Evolutionary conservation across 2,113 vertebrate genomes (phyloP).

Genomic region (Parus major): DNA sequence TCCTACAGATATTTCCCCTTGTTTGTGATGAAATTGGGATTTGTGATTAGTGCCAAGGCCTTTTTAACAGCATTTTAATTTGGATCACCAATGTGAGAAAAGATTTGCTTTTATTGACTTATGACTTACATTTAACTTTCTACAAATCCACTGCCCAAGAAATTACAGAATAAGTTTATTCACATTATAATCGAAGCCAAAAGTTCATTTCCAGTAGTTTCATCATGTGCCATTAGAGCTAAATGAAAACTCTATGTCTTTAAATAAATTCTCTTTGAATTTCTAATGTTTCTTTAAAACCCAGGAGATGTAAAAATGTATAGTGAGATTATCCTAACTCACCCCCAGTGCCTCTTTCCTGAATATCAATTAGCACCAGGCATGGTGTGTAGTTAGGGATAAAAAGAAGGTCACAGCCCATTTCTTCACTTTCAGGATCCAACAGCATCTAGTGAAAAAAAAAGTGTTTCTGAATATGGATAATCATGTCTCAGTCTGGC

Average conservation of each 20-base stretch:
- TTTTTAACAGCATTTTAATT: background rate
- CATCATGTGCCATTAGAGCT: background rate
- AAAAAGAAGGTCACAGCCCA: conserved; percentile 1
- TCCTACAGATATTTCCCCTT: background rate
- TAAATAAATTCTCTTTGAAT: background rate
- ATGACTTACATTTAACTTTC: background rate
- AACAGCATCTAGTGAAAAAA: background rate
- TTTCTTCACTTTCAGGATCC: background rate
- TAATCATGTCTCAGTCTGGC: background rate
- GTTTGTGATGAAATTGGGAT: background rate
- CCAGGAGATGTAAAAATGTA: background rate
- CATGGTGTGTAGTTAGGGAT: background rate
- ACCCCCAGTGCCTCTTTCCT: background rate
- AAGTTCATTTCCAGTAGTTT: background rate
- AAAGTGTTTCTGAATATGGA: background rate
- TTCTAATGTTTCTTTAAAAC: background rate
- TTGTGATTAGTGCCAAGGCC: background rate
- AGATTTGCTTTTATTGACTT: background rate
- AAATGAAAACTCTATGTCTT: background rate
- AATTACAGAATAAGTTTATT: background rate
- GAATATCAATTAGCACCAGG: background rate
- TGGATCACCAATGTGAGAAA: background rate
- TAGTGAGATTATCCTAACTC: background rate
- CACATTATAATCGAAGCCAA: background rate
- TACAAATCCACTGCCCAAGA: background rate